Conservation (phyloP, 1,140 invertebrate species). For the Neodiprion lecontei region DNA sequence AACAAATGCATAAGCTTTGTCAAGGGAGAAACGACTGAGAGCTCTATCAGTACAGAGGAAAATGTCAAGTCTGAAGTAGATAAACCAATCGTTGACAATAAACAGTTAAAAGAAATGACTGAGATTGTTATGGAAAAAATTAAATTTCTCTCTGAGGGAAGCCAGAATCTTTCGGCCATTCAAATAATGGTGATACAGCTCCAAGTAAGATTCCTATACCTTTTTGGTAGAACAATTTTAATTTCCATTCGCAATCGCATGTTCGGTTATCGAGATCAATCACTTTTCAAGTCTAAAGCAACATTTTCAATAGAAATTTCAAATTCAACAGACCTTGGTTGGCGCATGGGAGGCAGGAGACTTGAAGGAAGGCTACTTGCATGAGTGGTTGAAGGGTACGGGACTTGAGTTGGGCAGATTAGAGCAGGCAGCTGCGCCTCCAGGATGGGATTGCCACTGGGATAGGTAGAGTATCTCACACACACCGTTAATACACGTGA, state of each 20-base stretch:
- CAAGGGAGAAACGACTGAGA: slow-evolving; percentile 40
- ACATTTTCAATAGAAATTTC: slow-evolving; percentile 6
- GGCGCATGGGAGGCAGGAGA: slow-evolving; percentile 68
- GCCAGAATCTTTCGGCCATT: slow-evolving; percentile 66
- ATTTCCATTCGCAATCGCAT: slow-evolving; percentile 19
- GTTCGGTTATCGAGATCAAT: slow-evolving; percentile 20
- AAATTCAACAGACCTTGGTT: slow-evolving; percentile 64
- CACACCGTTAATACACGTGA: slow-evolving; percentile 34
- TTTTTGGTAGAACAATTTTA: slow-evolving; percentile 15
- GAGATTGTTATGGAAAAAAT: slow-evolving; percentile 68
- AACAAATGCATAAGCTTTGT: slow-evolving; percentile 42
- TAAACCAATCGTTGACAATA: slow-evolving; percentile 24
- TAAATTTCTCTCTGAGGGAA: slow-evolving; percentile 69
- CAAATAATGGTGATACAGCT: slow-evolving; percentile 72
- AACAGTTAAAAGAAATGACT: slow-evolving; percentile 51
- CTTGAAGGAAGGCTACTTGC: slow-evolving; percentile 66
- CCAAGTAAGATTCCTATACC: slow-evolving; percentile 58
- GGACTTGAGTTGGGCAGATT: slow-evolving; percentile 66
- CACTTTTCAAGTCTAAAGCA: slow-evolving; percentile 2
- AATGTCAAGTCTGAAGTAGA: slow-evolving; percentile 38
- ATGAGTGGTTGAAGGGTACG: slow-evolving; percentile 66
- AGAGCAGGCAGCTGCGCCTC: slow-evolving; percentile 70
- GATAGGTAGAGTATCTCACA: slow-evolving; percentile 70
- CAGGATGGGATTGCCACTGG: slow-evolving; percentile 76
- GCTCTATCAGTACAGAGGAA: slow-evolving; percentile 28